Evolutionary conservation across 2,797 vertebrate genomes (phyloP), one percentile per base, ranked within the genome.

Genomic region (Pseudopleuronectes americanus): DNA sequence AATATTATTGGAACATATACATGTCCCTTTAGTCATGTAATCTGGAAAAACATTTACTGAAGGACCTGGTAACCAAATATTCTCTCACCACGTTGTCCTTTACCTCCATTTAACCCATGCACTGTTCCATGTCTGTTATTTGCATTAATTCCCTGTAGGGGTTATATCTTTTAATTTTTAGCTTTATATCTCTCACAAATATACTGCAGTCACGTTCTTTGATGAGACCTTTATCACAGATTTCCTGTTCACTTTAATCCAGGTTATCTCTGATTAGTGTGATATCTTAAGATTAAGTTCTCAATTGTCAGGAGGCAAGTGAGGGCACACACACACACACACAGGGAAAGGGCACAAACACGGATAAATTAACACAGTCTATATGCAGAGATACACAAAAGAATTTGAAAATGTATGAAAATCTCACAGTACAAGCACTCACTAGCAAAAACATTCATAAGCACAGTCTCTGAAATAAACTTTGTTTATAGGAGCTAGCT

Each of bases 241-340:
- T 56, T 69, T 74, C 59, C 48, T 65, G 58, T 57, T 71, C 48
- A 22, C n/a, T 56, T 60, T 81, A 65, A 74, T 79, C 69, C 24
- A 77, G 73, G 73, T 72, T 57, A 77, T 81, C 68, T 68, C 47
- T 77, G 68, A 84, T 79, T 52, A 64, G 26, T 16, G 54, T 21
- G 64, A 77, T 75, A 74, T 71, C 53, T 65, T 79, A 47, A 76
- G 63, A 71, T 73, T 43, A 60, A 33, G 12, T 61, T 58, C 7
- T 58, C 17, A 5, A 5, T 38, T 13, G 36, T 38, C 36, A 38
- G 36, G 36, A 38, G 54, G 45, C 6, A 48, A 7, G 48, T 54
- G 21, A 10, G 36, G 36, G 36, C 24, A 70, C 57, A 36, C 48
- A 38, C 12, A 6, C 51, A 47, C 41, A 19, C 31, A 57, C 36